phyloP scores from a whole-genome alignment of 2,888 invertebrate species.

The Pardosa pseudoannulata region DNA sequence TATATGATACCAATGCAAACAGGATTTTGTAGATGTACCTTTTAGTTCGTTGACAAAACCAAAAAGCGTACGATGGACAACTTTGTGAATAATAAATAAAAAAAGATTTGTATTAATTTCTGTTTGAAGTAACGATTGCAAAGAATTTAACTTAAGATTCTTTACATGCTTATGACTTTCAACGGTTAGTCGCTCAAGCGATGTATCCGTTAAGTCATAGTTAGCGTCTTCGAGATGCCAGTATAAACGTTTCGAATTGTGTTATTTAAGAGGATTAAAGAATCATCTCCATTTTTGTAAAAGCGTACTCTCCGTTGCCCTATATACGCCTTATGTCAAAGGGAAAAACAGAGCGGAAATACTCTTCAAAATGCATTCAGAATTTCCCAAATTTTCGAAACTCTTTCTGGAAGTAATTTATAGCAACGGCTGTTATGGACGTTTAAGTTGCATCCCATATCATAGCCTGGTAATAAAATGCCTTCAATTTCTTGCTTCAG shows the following conservation, averaged over 20 bases:
- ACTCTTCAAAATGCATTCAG: neutral
- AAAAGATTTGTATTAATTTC: neutral
- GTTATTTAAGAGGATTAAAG: slow-evolving; percentile 23
- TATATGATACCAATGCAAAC: no score
- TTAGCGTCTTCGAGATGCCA: slow-evolving; percentile 12
- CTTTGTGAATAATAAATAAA: no score
- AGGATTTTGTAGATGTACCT: no score
- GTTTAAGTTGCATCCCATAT: no score
- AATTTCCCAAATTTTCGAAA: no score
- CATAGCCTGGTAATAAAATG: no score
- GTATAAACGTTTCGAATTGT: neutral
- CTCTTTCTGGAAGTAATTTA: no score
- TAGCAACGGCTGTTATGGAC: no score
- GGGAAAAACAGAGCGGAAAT: neutral
- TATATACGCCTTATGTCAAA: neutral
- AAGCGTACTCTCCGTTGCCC: neutral
- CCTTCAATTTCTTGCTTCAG: no score
- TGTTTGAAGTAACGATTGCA: neutral
- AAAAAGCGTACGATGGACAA: no score
- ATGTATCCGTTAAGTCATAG: slow-evolving; percentile 10
- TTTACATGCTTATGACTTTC: neutral
- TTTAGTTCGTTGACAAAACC: no score
- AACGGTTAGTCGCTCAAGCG: slow-evolving; percentile 17
- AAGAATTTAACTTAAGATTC: no score
- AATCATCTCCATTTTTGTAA: neutral